Evolutionary conservation across 1,140 invertebrate genomes (phyloP), one percentile per base, ranked within the genome.

Genomic region (Pomacea maculata): DNA sequence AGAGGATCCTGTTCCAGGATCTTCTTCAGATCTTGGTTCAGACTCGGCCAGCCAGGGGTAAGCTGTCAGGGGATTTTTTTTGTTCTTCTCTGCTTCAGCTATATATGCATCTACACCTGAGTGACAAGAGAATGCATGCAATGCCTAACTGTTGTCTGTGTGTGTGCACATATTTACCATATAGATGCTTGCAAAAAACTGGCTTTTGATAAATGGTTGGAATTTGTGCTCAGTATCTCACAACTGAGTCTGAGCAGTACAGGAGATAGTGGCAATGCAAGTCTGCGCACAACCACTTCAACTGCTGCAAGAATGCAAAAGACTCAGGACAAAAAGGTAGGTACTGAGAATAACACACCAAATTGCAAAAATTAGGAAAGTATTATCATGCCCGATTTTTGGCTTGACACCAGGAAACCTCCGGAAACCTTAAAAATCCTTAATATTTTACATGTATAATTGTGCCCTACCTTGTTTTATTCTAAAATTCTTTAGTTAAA

Each of bases 1-100:
- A 19, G 88, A 89, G 81, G 84, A 88, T 34, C 89, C 89, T 17
- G 78, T 87, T 21, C 83, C 87, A 1, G 89, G 88, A 7, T 90
- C 89, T 0, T 80, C 81, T 64, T 82, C 80, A 45, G 85, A 86
- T 76, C 54, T 85, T 12, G 72, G 78, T 67, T 81, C 80, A 68
- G 79, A 82, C 19, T n/a, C 10, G 10, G 29, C 15, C 34, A 77
- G 75, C 45, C 75, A 78, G 17, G 77, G 17, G 77, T 78, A 52
- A 70, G 67, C 55, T 64, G 29, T 34, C 11, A 21, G 3, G 29
- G 11, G 12, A n/a, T 12, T 14, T n/a, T n/a, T 9, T n/a, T 9
- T 65, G 64, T n/a, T 19, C 67, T n/a, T 11, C 67, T 25, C n/a
- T 70, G 67, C 9, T 61, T 61, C 57, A 61, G 67, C 34, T 45